phyloP scores from a whole-genome alignment of 2,113 vertebrate genomes.

The Cryptomyrus ogoouensis region DNA sequence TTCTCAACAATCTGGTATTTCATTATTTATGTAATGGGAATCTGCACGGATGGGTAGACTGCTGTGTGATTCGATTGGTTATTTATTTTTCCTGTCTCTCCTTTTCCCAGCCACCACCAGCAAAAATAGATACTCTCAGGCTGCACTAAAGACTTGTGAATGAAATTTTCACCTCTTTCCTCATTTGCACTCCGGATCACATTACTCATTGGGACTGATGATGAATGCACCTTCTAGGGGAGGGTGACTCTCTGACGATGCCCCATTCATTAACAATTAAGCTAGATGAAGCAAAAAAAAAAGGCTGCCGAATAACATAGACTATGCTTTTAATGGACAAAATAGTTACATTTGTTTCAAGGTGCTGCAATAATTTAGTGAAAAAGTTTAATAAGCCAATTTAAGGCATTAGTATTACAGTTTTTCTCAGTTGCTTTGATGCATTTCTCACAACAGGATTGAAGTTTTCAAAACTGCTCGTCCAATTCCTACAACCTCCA shows the following conservation, averaged over 20 bases:
- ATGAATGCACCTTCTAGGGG: constrained; percentile 12
- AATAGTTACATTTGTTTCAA: background rate
- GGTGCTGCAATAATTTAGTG: background rate
- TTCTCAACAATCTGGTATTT: background rate
- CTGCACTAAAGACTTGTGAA: constrained; percentile 15
- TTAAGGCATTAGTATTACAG: background rate
- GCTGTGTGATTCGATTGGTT: background rate
- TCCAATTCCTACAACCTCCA: no score
- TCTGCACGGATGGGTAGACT: background rate
- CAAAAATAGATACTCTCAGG: constrained; percentile 4
- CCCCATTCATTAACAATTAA: background rate
- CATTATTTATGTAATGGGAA: constrained; percentile 23
- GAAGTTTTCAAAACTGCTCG: no score
- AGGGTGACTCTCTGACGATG: background rate
- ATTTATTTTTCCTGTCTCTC: background rate
- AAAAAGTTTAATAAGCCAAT: background rate
- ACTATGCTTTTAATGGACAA: background rate
- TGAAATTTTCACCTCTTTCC: constrained; percentile 23
- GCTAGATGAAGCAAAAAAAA: background rate
- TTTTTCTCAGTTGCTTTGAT: no score
- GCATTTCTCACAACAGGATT: no score
- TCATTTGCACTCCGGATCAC: background rate
- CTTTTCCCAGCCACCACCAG: background rate
- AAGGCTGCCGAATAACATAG: background rate
- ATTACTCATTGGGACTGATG: constrained; percentile 21